These are phyloP conservation scores for Cyclophora albipunctata DNA, from an alignment of 2,888 invertebrate species.

Conservation along the genomic window DNA sequence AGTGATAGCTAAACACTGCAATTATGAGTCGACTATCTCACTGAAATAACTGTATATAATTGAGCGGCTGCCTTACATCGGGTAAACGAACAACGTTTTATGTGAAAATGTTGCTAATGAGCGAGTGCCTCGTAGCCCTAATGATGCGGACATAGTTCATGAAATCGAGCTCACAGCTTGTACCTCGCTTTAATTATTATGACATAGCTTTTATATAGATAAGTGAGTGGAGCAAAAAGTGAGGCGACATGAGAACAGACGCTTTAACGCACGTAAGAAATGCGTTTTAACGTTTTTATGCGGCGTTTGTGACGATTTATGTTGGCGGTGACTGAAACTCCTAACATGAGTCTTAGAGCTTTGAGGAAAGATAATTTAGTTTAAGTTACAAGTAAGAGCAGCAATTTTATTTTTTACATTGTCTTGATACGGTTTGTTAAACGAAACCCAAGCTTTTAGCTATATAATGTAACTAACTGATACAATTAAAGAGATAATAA, in stretches of 20 bases:
- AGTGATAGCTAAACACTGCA: slow-evolving; percentile 60
- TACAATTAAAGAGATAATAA: no score
- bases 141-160: slow-evolving; percentile 58
- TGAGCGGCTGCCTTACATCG: slow-evolving; percentile 50
- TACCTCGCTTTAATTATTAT: slow-evolving; percentile 33
- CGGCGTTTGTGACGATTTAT: no score
- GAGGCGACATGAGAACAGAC: slow-evolving; percentile 16
- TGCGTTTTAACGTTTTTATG: no score
- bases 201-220: slow-evolving; percentile 28
- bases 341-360: no score
- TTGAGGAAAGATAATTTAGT: no score
- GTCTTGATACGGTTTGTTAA: no score
- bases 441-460: no score
- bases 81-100: slow-evolving; percentile 59
- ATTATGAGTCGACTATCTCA: slow-evolving; percentile 55
- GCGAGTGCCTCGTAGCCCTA: slow-evolving; percentile 51
- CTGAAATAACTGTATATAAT: slow-evolving; percentile 69
- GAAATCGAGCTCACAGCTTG: slow-evolving; percentile 38
- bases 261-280: slow-evolving; percentile 4
- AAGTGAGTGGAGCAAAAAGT: slow-evolving; percentile 18
- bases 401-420: no score
- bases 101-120: slow-evolving; percentile 69
- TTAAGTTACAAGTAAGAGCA: no score
- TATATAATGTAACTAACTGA: no score
- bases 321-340: no score